Conservation (phyloP, 2,888 invertebrate genomes). For the Hylaea fasciaria region DNA sequence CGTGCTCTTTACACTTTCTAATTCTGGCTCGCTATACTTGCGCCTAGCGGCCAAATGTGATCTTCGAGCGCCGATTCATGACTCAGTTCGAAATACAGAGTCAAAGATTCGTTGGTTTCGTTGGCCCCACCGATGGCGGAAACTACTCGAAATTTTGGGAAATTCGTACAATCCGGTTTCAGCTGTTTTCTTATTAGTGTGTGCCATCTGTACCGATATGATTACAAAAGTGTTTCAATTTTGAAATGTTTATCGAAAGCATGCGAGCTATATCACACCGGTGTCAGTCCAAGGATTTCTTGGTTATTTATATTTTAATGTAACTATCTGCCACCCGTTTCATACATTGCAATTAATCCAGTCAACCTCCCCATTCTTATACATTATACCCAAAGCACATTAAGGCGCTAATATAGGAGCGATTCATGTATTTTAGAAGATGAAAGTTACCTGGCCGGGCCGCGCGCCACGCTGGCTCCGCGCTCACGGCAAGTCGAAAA, state of each 20-base stretch:
- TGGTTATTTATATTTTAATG: constrained; percentile 37
- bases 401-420: too few species aligned
- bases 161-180: constrained; percentile 36
- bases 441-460: too few species aligned
- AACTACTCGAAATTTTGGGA: constrained; percentile 32
- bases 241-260: constrained; percentile 24
- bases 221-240: constrained; percentile 29
- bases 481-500: too few species aligned
- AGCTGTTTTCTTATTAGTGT: constrained; percentile 23
- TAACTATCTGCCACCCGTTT: constrained; percentile 18
- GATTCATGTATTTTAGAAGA: too few species aligned
- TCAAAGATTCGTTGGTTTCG: neutral
- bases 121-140: constrained; percentile 12
- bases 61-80: constrained; percentile 15
- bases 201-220: constrained; percentile 19
- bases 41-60: constrained; percentile 11
- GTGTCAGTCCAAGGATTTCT: constrained; percentile 39
- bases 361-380: constrained; percentile 7
- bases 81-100: constrained; percentile 22
- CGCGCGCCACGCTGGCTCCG: too few species aligned
- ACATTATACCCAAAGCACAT: neutral
- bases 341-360: constrained; percentile 19
- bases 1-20: constrained; percentile 56
- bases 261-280: constrained; percentile 17
- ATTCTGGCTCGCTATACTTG: constrained; percentile 44